A percentile compares a stretch with the other conserved stretches of the same genome.
These are phyloP conservation scores for Diarsia brunnea DNA, from an alignment of 2,888 invertebrate species.

Conservation along the genomic window DNA sequence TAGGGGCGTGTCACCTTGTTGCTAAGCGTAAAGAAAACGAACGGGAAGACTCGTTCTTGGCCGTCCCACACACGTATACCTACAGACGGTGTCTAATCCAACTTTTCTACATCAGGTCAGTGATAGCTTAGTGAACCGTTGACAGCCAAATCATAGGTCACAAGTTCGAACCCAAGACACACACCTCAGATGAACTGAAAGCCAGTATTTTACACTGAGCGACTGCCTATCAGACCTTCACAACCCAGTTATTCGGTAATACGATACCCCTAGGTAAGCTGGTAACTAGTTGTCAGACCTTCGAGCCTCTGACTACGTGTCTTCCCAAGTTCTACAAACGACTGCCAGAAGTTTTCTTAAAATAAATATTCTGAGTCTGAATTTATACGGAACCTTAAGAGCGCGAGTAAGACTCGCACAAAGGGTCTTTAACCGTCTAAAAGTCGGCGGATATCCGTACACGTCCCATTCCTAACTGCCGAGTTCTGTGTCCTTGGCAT, in stretches of 20 bases:
- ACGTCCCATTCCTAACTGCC: constrained; percentile 10
- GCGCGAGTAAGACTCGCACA: not conserved
- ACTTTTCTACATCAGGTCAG: too few species aligned
- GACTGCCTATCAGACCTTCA: not conserved
- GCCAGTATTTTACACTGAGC: not conserved
- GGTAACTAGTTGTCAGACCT: not conserved
- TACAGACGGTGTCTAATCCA: too few species aligned
- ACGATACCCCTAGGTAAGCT: not conserved
- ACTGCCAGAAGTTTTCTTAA: not conserved
- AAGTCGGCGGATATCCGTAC: not conserved
- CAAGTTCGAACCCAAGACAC: too few species aligned
- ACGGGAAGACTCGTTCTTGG: not conserved
- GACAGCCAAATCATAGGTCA: too few species aligned
- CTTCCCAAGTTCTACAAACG: not conserved
- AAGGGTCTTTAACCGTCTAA: not conserved
- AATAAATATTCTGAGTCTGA: not conserved
- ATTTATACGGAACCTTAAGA: not conserved
- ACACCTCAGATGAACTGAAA: not conserved
- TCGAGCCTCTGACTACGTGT: not conserved
- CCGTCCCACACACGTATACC: too few species aligned
- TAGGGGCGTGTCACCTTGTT: not conserved
- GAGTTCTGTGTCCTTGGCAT: constrained; percentile 17
- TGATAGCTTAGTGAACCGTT: too few species aligned
- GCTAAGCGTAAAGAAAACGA: not conserved
- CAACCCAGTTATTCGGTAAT: not conserved